Base-by-base conservation (phyloP, 2,888 invertebrate genomes). In the Apantesis nais region DNA sequence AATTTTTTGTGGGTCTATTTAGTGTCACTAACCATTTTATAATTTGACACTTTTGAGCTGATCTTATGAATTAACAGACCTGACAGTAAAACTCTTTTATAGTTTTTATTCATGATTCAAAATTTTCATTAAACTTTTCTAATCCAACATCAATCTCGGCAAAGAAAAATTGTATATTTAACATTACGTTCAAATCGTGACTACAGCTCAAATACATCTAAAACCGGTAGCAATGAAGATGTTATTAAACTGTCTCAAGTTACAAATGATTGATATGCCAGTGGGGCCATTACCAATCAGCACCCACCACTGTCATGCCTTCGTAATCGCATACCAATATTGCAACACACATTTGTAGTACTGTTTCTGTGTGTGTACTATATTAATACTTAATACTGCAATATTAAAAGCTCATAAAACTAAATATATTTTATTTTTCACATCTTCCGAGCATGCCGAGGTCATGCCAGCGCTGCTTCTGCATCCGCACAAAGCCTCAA, bases 221-320 rank as follows among this genome's bases (percentile, higher is more conserved):
- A 58, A 37, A 7, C 31, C 1, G 14, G 44, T 39, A 12, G 52
- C 61, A 16, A 61, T 73, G 63, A 74, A 76, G 75, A 72, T 72
- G 73, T 73, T 78, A 81, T 80, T 78, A 78, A 78, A 76, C 71
- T 72, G 78, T 83, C 87, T 89, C 90, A 88, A 88, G 87, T 89
- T 88, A 86, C n/a, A 76, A 69, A 87, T 89, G 89, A 89, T 89
- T 85, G 87, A 90, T 90, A 85, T 68, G 41, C 16, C 29, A 9
- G 44, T n/a, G 16, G n/a, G 52, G 52, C n/a, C 37, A 37, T 37
- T 69, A 76, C 79, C 74, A 67, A 55, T 34, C 34, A 69, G 34
- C 66, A 34, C 48, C 70, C 68, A 11, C 58, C 41, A 65, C 66
- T 41, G 69, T 61, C 52, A 68, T 62, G 69, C 61, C 37, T 66